Base-by-base conservation (phyloP, 1,140 invertebrate species). In the Brachionus manjavacas region DNA sequence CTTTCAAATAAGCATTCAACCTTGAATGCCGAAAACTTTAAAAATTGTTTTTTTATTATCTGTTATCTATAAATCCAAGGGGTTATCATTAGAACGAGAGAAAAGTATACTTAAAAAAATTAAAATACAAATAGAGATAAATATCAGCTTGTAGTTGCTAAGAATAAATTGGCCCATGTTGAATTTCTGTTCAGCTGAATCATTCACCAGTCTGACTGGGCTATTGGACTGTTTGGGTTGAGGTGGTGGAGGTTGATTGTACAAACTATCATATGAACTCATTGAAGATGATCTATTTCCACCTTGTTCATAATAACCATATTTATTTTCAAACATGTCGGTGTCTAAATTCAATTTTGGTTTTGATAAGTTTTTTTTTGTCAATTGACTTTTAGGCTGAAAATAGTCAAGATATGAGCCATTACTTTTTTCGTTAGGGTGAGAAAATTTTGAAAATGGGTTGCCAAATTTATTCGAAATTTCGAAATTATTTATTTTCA, bases 401-500 rank as follows among this genome's bases (percentile, higher is more conserved):
- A 49, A 16, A 76, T 76, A 76, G 20, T 49, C 72, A 1, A 76
- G 16, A 20, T 76, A 76, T 4, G 72, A 76, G 8, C 43, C 72
- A 49, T 76, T 76, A 20, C 46, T 46, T 20, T 35, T 41, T 3
- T 76, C 72, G 49, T 76, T 72, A 16, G 68, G 68, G 35, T 72
- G 68, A 20, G 11, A n/a, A n/a, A 39, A 16, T 41, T 72, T 72
- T n/a, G 1, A 7, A 1, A 39, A 72, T n/a, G 28, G 28, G 43
- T 76, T 49, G 9, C 16, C 12, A 9, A 46, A 76, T 4, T 20
- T 12, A 9, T 46, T 46, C 25, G 43, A 20, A 23, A 23, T 46
- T 20, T 76, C 72, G 41, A 76, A 76, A 76, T 76, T 76, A 49
- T 76, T 76, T 46, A 9, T 76, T 46, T 46, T 76, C 43, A 76